Base-by-base conservation (phyloP, 2,797 vertebrate species). In the Neostethus bicornis region DNA sequence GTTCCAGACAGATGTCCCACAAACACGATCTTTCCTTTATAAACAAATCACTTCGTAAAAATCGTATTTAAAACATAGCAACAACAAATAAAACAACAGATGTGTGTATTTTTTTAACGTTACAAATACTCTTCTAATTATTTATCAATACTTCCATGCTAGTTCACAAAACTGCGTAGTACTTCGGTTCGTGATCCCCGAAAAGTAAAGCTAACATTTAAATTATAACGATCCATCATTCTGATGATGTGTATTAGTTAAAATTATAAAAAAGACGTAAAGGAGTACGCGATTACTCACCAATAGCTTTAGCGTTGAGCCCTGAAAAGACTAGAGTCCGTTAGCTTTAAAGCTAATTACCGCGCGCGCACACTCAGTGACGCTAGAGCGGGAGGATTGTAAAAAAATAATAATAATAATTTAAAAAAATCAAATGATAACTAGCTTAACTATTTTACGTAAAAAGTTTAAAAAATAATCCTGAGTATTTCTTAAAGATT, bases 341-440 rank as follows among this genome's bases (percentile, higher is more conserved):
- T 47, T 74, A 75, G 61, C 68, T 47, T 6, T 21, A 75, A 74
- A 87, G 82, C 79, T 85, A 87, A 86, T 75, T 71, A 80, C 50
- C 70, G 78, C 83, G 85, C 69, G 69, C 71, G 52, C 65, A 45
- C 80, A 17, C 9, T 57, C 23, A 25, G 49, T 48, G 29, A 53
- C 12, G 13, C 55, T 53, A 75, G 76, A 81, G 86, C 75, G 85
- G 80, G 88, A 87, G 81, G 84, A 85, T 60, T 61, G 72, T 9
- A 21, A 39, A 61, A 55, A 31, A 53, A 43, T 34, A 10, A 32
- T 10, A 73, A 75, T 73, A 37, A 4, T 32, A 0, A 1, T 2
- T 14, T 9, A 4, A 38, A 4, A 37, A 51, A 45, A 31, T 46
- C 12, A 25, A 24, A 14, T 26, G 1, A 38, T n/a, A 48, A 59